Conservation (phyloP, 2,888 invertebrate genomes). For the Apodemia duryi region DNA sequence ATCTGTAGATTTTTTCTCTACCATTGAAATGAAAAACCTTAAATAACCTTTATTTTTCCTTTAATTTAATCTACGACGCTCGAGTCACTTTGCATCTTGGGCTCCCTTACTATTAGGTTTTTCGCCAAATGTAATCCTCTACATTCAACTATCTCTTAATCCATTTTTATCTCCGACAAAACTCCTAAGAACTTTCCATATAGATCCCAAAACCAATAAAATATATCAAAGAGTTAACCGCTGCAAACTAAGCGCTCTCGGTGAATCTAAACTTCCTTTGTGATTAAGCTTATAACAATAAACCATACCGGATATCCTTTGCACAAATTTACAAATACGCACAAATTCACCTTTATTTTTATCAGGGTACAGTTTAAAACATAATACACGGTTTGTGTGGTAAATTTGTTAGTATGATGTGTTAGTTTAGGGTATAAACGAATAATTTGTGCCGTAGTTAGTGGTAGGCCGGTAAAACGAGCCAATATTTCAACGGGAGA, state of each 20-base stretch:
- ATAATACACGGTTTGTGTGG: neutral
- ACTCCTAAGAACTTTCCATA: slow-evolving; percentile 2
- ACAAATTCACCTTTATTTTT: slow-evolving; percentile 20
- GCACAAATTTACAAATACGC: slow-evolving; percentile 21
- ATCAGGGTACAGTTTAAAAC: slow-evolving; percentile 25
- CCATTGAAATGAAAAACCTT: no score
- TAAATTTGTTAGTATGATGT: slow-evolving; percentile 33
- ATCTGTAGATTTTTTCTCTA: no score
- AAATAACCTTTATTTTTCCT: no score
- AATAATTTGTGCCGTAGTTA: slow-evolving; percentile 50
- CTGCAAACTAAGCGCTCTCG: slow-evolving; percentile 26
- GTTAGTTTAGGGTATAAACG: slow-evolving; percentile 46
- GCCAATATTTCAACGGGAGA: slow-evolving; percentile 44
- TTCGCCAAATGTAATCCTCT: neutral
- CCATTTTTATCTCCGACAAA: slow-evolving; percentile 1
- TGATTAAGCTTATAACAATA: slow-evolving; percentile 51
- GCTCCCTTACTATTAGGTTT: no score
- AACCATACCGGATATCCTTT: slow-evolving; percentile 42
- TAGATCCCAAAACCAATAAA: slow-evolving; percentile 22
- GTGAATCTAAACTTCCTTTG: slow-evolving; percentile 41
- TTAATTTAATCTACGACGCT: no score
- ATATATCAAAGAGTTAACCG: slow-evolving; percentile 26
- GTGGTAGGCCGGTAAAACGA: slow-evolving; percentile 40
- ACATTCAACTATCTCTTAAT: slow-evolving; percentile 4
- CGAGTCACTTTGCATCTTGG: no score